Percentiles rank a stretch among this genome's conserved stretches.
phyloP scores from a whole-genome alignment of 2,797 vertebrate species.

The Squalus acanthias region DNA sequence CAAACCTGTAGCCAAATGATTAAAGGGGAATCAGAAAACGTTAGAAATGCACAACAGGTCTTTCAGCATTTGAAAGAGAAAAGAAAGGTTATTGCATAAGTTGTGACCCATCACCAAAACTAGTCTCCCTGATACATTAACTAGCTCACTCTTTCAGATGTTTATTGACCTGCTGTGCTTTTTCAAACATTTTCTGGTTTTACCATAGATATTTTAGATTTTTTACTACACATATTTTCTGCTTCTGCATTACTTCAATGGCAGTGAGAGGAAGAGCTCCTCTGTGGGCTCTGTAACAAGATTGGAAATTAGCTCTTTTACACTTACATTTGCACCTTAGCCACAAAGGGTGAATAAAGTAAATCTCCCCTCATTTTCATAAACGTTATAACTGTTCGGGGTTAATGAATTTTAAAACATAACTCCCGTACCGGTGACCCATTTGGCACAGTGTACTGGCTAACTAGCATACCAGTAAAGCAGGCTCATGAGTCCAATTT shows the following conservation, averaged over 20 bases:
- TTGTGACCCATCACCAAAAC: not conserved
- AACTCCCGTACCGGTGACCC: too few species aligned
- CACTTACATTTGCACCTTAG: not conserved
- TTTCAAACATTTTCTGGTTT: not conserved
- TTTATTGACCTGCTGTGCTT: not conserved
- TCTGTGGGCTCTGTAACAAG: not conserved
- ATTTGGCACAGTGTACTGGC: not conserved
- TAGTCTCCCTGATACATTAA: not conserved
- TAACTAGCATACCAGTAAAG: not conserved
- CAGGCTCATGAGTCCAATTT: not conserved
- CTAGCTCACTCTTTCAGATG: not conserved
- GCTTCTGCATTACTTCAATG: not conserved
- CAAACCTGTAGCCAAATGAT: not conserved
- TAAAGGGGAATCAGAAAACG: not conserved
- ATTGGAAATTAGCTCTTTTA: not conserved
- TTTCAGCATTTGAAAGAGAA: not conserved
- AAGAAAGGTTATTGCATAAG: not conserved
- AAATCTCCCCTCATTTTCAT: not conserved
- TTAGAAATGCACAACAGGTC: not conserved
- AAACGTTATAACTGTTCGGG: not conserved
- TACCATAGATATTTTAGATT: not conserved
- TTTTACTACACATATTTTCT: not conserved
- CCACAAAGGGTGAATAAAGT: not conserved
- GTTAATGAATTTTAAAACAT: not conserved
- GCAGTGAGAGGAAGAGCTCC: not conserved